Evolutionary conservation across 2,797 vertebrate genomes (phyloP).

Genomic region (Phoeniculus purpureus): DNA sequence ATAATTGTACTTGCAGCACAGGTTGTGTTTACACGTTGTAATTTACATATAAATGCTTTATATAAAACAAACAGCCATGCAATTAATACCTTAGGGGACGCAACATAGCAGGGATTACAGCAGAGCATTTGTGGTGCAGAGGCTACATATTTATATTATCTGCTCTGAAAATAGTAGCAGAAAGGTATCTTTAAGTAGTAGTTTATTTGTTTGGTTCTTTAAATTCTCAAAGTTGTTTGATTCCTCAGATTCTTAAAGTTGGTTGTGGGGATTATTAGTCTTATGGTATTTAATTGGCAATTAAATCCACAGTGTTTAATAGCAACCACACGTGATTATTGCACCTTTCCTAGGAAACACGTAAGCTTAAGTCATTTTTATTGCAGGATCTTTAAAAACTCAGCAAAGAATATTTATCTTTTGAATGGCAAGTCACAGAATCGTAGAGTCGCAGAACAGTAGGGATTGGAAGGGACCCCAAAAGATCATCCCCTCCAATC

Average conservation of each 20-base stretch:
- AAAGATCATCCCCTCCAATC: too few relatives aligned
- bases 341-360: not conserved
- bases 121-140: not conserved
- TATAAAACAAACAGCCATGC: not conserved
- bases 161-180: not conserved
- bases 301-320: not conserved
- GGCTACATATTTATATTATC: not conserved
- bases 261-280: not conserved
- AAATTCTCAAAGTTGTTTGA: not conserved
- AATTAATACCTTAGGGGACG: not conserved
- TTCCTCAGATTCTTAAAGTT: not conserved
- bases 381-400: not conserved
- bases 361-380: not conserved
- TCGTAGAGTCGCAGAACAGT: too few relatives aligned
- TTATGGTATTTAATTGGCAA: not conserved
- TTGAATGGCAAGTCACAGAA: not conserved
- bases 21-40: not conserved
- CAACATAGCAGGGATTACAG: not conserved
- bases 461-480: too few relatives aligned
- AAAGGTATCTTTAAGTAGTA: not conserved
- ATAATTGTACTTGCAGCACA: not conserved
- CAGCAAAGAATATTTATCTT: not conserved
- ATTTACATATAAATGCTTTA: constrained; percentile 26
- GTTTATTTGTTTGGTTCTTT: not conserved
- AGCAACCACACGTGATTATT: not conserved